A percentile compares a stretch with the other conserved stretches of the same genome.
These are phyloP conservation scores for Etia nguti DNA, from an alignment of 2,113 vertebrate genomes.

Conservation along the genomic window DNA sequence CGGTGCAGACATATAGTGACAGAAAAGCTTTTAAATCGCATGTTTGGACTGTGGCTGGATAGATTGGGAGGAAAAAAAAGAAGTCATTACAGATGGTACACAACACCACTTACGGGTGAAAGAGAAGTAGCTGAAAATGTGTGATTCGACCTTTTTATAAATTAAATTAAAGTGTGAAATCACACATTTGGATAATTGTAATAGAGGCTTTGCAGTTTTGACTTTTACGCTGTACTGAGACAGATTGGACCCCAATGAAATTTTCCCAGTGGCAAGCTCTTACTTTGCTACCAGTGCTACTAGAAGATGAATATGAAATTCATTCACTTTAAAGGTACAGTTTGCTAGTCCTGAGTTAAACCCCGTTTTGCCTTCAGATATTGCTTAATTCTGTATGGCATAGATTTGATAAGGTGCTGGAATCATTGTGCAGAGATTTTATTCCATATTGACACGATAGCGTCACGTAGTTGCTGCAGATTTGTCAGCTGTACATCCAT, in stretches of 20 bases:
- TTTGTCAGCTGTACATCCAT: background rate
- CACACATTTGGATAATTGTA: background rate
- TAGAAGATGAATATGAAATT: background rate
- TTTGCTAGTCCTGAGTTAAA: background rate
- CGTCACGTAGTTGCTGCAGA: background rate
- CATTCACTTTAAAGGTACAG: background rate
- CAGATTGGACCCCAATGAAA: background rate
- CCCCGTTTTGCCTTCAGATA: background rate
- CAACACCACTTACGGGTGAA: background rate
- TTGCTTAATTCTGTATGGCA: background rate
- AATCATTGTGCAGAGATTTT: background rate
- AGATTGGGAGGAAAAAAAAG: background rate
- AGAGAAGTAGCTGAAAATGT: background rate
- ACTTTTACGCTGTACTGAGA: background rate
- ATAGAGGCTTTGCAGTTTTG: background rate
- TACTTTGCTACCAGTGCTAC: background rate
- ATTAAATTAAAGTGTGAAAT: background rate
- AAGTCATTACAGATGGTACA: background rate
- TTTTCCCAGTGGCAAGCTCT: background rate
- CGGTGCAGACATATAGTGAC: background rate
- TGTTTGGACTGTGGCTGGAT: background rate
- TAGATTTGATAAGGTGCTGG: background rate
- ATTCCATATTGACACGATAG: background rate
- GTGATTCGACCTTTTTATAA: background rate
- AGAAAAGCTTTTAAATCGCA: background rate